Conservation (phyloP, 1,140 invertebrate species). For the Phymastichus coffea region DNA sequence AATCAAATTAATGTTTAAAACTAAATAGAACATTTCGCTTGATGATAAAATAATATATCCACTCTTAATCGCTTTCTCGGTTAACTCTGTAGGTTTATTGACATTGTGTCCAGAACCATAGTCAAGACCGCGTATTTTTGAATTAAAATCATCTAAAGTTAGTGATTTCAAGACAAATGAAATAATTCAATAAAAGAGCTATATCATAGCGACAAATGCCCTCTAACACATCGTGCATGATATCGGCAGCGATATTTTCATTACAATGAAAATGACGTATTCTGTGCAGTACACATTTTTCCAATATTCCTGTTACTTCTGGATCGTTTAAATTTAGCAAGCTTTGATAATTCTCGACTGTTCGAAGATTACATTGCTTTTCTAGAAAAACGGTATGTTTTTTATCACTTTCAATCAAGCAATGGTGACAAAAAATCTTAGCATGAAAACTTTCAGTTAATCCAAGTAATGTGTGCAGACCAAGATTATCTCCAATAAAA, state of each 20-base stretch:
- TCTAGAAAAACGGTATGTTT: neutral
- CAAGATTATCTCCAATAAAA: too few relatives aligned
- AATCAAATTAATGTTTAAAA: slow-evolving; percentile 21
- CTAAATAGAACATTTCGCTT: slow-evolving; percentile 9
- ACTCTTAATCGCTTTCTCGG: too few relatives aligned
- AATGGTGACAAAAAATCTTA: too few relatives aligned
- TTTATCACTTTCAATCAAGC: too few relatives aligned
- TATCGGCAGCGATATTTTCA: too few relatives aligned
- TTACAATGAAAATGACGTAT: too few relatives aligned
- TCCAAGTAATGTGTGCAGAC: too few relatives aligned
- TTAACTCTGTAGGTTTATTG: too few relatives aligned
- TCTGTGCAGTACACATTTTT: neutral
- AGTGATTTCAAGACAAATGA: slow-evolving; percentile 11
- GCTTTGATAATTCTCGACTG: neutral
- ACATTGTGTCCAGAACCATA: slow-evolving; percentile 15
- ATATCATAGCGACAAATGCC: too few relatives aligned
- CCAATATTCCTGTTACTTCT: neutral
- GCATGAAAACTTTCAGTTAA: slow-evolving; percentile 6
- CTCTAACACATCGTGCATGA: too few relatives aligned
- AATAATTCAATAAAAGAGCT: slow-evolving; percentile 2
- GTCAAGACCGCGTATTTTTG: slow-evolving; percentile 20
- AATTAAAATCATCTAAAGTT: slow-evolving; percentile 20
- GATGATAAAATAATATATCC: too few relatives aligned
- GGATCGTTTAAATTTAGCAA: neutral
- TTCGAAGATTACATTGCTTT: slow-evolving; percentile 3